Base-by-base conservation (phyloP, 2,113 vertebrate genomes). In the Podocnemis expansa region DNA sequence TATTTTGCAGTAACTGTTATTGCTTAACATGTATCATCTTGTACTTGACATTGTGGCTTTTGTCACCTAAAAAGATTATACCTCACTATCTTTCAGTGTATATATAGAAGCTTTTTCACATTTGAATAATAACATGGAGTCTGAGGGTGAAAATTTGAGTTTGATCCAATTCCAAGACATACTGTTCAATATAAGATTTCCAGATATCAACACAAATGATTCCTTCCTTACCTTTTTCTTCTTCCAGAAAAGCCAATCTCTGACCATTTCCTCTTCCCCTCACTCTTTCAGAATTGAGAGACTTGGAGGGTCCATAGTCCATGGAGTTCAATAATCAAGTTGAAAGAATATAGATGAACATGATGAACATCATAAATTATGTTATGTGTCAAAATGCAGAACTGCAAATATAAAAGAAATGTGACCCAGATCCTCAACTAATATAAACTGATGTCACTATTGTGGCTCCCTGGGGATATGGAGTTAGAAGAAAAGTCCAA, bases 341-440 rank as follows among this genome's bases (percentile, higher is more conserved):
- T 4, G 2, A 45, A 1, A 85, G 8, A 2, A 80, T 2, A 43
- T 63, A 45, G 79, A 91, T 2, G 86, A 2, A 3, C 73, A 43
- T 60, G 5, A 10, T 6, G 82, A 21, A 84, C 89, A 84, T 27
- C 38, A 7, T 60, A 93, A 93, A 82, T 19, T 58, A 5, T 29
- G 4, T 3, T 1, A 85, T 16, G n/a, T 47, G 2, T 89, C 54
- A 80, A 90, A 93, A 88, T 5, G 0, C 5, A 34, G 2, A 0
- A 88, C 54, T 89, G 8, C 2, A 85, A 87, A 92, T 54, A 5
- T 5, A 38, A 4, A 80, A 17, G n/a, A 27, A 24, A 17, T 52
- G 79, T 88, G 10, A 89, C 3, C 21, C 84, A 78, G 38, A 51
- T 21, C 78, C 24, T 27, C 25, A 55, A 22, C 13, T 17, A n/a